Conservation (phyloP, 2,888 invertebrate species). For the Harpalus rufipes region DNA sequence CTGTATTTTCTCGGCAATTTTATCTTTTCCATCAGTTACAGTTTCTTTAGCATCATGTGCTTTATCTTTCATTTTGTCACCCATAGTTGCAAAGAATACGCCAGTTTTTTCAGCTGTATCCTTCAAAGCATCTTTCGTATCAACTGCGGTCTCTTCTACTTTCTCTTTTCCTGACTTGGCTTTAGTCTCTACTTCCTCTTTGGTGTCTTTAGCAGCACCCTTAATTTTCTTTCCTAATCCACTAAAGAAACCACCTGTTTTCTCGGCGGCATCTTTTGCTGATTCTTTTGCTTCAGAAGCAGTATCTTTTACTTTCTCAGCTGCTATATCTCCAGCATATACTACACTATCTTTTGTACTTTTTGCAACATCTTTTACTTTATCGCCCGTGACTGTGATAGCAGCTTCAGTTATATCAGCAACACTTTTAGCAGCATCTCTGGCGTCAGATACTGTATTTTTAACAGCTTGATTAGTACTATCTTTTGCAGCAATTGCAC, state of each 20-base stretch:
- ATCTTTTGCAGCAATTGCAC: conserved; percentile 39
- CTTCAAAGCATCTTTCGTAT: background rate
- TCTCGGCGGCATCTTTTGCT: conserved; percentile 1
- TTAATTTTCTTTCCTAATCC: too few relatives aligned
- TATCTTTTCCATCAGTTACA: conserved; percentile 59
- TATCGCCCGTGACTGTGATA: background rate
- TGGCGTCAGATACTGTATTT: conserved; percentile 68
- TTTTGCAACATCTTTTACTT: conserved; percentile 47
- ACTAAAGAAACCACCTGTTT: background rate
- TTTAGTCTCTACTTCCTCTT: background rate
- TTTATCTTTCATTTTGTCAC: conserved; percentile 62
- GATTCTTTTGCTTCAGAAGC: conserved; percentile 12
- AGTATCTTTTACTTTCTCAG: background rate
- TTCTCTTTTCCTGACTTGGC: conserved; percentile 1
- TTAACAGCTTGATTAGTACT: conserved; percentile 61
- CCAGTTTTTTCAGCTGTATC: conserved; percentile 19
- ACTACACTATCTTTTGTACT: conserved; percentile 14
- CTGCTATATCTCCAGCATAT: background rate
- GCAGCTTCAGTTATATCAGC: background rate
- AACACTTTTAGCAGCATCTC: conserved; percentile 72
- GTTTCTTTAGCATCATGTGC: conserved; percentile 57
- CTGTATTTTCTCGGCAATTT: conserved; percentile 50
- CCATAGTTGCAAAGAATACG: conserved; percentile 69
- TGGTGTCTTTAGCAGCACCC: background rate
- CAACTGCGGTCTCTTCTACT: background rate